Conservation (phyloP, 1,140 invertebrate genomes). For the Thaumetopoea pityocampa region DNA sequence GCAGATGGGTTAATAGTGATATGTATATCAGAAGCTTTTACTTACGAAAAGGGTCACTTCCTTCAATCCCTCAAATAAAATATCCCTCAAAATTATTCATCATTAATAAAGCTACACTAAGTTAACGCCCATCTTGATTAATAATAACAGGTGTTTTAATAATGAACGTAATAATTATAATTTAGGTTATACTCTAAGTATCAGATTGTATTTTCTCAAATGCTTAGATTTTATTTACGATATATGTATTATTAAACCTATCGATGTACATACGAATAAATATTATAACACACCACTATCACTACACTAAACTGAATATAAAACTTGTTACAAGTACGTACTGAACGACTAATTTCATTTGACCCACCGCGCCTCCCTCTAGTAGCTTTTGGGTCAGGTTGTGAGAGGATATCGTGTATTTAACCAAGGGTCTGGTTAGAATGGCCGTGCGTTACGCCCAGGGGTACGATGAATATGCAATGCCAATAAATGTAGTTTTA, state of each 20-base stretch:
- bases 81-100: too few relatives aligned
- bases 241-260: conserved; percentile 6
- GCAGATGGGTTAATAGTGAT: too few relatives aligned
- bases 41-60: too few relatives aligned
- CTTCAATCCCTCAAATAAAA: too few relatives aligned
- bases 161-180: too few relatives aligned
- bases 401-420: neutral
- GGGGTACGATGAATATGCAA: conserved; percentile 61
- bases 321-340: conserved; percentile 30
- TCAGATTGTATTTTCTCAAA: too few relatives aligned
- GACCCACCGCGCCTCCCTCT: conserved; percentile 14
- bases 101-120: too few relatives aligned
- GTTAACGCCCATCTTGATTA: too few relatives aligned
- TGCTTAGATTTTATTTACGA: too few relatives aligned
- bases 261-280: conserved; percentile 8
- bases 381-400: neutral
- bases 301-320: conserved; percentile 35
- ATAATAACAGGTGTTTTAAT: too few relatives aligned
- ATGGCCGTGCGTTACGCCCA: conserved; percentile 22
- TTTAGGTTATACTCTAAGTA: too few relatives aligned
- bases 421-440: conserved; percentile 9
- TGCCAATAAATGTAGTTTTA: conserved; percentile 62
- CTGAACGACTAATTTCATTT: conserved; percentile 7
- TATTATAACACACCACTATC: conserved; percentile 27
- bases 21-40: too few relatives aligned